Evolutionary conservation across 2,113 vertebrate genomes (phyloP), one percentile per base, ranked within the genome.

Genomic region (Nothocercus nigrocapillus): DNA sequence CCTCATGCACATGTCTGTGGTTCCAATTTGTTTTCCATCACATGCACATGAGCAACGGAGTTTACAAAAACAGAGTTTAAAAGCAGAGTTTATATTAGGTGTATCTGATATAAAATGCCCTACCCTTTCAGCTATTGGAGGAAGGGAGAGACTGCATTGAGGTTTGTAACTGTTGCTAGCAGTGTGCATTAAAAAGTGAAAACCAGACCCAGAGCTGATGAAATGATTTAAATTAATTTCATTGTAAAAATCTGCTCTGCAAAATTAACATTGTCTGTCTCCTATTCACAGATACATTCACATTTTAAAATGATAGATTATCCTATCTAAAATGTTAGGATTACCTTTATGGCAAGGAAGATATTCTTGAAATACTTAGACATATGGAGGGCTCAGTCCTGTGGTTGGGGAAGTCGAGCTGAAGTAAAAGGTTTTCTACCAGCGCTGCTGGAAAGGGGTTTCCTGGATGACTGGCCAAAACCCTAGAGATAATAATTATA

Each of bases 11-110:
- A 7, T 20, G 25, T 75, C 77, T 86, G 69, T 88, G 66, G 53
- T 87, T 94, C 88, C 47, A 89, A 42, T 82, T 90, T 89, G 74
- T 6, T 95, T 84, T 95, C 90, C 77, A 80, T 66, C 66, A 49
- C 42, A 62, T 45, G 44, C 76, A 34, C 44, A 59, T 69, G 53
- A 90, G 24, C 86, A 92, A 84, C 42, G 75, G 45, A 88, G 47
- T 56, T 56, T 56, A 30, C 54, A 30, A 56, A 56, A 56, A 56
- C 54, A 56, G 54, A 56, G 54, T 30, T 30, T 56, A 56, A 56
- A 54, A 56, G 54, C 28, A 56, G 14, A 56, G 28, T 30, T 75
- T 62, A 45, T 82, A 72, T 66, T 82, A 89, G 70, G 66, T 73
- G 77, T 62, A 90, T 90, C 66, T 93, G 85, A 90, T 69, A n/a